These are phyloP conservation scores for Diceros bicornis DNA, from an alignment of 2,797 vertebrate genomes.

Conservation along the genomic window DNA sequence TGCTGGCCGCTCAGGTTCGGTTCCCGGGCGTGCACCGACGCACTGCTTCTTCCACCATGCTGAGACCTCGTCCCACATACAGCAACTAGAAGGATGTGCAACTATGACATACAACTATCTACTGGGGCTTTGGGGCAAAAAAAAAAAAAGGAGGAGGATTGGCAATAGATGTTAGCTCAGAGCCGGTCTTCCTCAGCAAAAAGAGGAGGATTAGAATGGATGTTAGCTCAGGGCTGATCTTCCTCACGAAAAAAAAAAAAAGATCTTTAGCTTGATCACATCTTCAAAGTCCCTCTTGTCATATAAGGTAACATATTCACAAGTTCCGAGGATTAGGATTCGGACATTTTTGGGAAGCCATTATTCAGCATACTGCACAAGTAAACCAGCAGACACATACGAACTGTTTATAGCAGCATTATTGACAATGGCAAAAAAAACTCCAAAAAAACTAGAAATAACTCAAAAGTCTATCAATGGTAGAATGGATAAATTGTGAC, in stretches of 20 bases:
- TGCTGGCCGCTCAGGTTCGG: too few species aligned
- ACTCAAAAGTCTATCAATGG: not conserved
- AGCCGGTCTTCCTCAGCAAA: too few species aligned
- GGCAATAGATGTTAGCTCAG: too few species aligned
- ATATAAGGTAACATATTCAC: not conserved
- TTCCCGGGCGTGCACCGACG: too few species aligned
- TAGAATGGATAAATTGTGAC: not conserved
- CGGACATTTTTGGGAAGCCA: not conserved
- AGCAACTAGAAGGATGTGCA: too few species aligned
- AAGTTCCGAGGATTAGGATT: not conserved
- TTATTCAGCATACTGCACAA: not conserved
- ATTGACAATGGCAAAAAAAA: not conserved
- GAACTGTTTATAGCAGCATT: not conserved
- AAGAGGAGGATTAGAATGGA: too few species aligned
- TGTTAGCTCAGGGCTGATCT: too few species aligned
- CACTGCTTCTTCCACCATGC: too few species aligned
- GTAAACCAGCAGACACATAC: not conserved
- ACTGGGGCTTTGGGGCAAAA: too few species aligned
- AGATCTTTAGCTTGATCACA: not conserved
- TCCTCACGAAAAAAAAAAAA: not conserved
- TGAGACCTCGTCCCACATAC: too few species aligned
- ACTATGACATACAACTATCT: too few species aligned
- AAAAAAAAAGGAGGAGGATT: too few species aligned
- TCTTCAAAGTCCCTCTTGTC: not conserved
- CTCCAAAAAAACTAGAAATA: not conserved